Evolutionary conservation across 35 echinoderm and acorn worm genomes (phyloP), one percentile per base, ranked within the genome.

Genomic region (Ophiothrix spiculata): DNA sequence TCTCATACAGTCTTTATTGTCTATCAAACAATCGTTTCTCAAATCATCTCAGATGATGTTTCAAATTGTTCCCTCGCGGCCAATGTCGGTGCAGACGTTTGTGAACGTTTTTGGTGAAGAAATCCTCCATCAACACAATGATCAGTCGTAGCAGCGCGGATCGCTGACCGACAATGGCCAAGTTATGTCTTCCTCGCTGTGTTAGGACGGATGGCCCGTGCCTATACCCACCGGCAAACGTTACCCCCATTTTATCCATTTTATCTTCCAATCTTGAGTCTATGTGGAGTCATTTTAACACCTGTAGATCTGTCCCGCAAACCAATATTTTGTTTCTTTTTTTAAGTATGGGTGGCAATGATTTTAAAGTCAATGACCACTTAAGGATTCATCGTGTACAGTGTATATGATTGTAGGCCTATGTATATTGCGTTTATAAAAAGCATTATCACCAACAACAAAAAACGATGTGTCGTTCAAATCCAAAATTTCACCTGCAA

Each of bases 61-160:
- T 69, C 60, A 69, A 69, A 69, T 69, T 69, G 60, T 10, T 69
- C 60, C 60, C 60, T 69, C 29, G 60, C 60, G 60, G 42, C 16
- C 60, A 15, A 69, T 69, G 60, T 69, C 60, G 60, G 60, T 25
- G 1, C 17, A 28, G 60, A 49, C 25, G 60, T 69, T 69, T 4
- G 60, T 12, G 60, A 10, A n/a, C 25, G 8, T 69, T 69, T 10
- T 28, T 15, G 25, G 60, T 25, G 60, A 4, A 69, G 60, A 69
- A 69, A 25, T 12, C 60, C 17, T 69, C 60, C 17, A 15, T 69
- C 60, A n/a, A 25, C 60, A 69, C 6, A 69, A 6, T 28, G 25
- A 2, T 28, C 16, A 25, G 21, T 21, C 8, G 45, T 54, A 54
- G 21, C 21, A 11, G 21, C 29, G 60, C 29, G 23, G 4, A 69